Conservation (phyloP, 2,888 invertebrate species). For the Leucoptera coffeella region DNA sequence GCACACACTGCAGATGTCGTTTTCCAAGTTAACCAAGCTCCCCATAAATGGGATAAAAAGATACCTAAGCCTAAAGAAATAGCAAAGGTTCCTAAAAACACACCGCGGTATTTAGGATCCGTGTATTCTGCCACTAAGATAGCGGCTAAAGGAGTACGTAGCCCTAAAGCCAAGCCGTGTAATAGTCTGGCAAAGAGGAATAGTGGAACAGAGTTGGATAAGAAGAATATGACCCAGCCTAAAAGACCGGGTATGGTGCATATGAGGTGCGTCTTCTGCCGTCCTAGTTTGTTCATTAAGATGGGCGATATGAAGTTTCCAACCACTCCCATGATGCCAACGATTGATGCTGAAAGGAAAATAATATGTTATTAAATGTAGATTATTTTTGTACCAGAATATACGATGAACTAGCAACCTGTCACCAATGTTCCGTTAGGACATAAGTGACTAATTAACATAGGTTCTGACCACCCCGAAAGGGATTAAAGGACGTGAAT, state of each 20-base stretch:
- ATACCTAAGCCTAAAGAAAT: conserved; percentile 59
- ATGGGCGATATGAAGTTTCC: conserved; percentile 42
- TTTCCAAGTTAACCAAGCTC: conserved; percentile 57
- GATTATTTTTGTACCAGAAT: no score
- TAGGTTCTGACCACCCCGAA: no score
- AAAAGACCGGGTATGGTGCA: conserved; percentile 40
- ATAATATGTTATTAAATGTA: neutral
- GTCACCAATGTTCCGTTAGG: no score
- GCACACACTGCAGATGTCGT: conserved; percentile 49
- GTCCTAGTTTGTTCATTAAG: conserved; percentile 52
- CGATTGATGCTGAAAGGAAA: conserved; percentile 29
- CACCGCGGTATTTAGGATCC: conserved; percentile 57
- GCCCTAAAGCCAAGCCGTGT: conserved; percentile 46
- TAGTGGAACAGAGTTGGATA: conserved; percentile 31
- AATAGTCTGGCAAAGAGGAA: conserved; percentile 32
- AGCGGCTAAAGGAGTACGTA: conserved; percentile 46
- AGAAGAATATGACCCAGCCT: conserved; percentile 36
- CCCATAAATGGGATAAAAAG: conserved; percentile 57
- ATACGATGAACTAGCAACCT: no score
- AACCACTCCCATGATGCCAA: conserved; percentile 40
- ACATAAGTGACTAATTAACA: no score
- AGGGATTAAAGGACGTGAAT: no score
- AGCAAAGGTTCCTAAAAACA: conserved; percentile 56
- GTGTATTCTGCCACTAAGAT: conserved; percentile 56
- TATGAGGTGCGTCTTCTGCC: conserved; percentile 50